Conservation (phyloP, 2,888 invertebrate genomes). For the Bellardia pandia region DNA sequence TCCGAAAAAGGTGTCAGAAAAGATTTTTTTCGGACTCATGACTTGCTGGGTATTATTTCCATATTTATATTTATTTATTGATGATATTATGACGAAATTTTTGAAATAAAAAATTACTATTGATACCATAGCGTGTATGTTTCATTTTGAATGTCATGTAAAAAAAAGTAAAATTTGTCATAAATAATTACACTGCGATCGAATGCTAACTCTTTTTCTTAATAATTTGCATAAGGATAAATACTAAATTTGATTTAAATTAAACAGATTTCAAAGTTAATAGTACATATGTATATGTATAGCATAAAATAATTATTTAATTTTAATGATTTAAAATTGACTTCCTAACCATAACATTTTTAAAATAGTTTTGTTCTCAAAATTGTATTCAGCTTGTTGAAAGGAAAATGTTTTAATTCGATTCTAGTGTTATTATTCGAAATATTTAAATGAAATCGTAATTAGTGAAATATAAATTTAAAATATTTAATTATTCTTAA, state of each 20-base stretch:
- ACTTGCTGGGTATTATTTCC: too few species aligned
- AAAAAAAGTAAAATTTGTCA: not conserved
- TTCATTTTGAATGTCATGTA: constrained; percentile 17
- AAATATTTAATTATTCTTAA: constrained; percentile 49
- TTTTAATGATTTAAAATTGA: too few species aligned
- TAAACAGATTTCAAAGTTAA: not conserved
- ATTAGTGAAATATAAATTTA: constrained; percentile 44
- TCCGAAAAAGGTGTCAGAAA: too few species aligned
- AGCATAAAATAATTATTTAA: too few species aligned
- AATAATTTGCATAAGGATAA: not conserved
- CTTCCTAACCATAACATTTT: not conserved
- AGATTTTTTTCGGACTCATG: too few species aligned
- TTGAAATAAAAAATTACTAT: not conserved
- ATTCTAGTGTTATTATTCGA: constrained; percentile 8
- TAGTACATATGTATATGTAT: too few species aligned
- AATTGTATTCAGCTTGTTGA: not conserved
- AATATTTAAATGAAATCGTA: constrained; percentile 35
- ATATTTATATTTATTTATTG: constrained; percentile 22
- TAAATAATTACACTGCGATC: constrained; percentile 10
- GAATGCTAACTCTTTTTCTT: not conserved
- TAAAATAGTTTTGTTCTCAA: not conserved
- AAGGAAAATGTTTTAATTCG: constrained; percentile 3
- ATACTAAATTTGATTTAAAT: too few species aligned
- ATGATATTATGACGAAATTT: not conserved
- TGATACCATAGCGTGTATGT: not conserved